These are phyloP conservation scores for Drosophila oshimai DNA, from an alignment of 1,140 invertebrate species.

Conservation along the genomic window DNA sequence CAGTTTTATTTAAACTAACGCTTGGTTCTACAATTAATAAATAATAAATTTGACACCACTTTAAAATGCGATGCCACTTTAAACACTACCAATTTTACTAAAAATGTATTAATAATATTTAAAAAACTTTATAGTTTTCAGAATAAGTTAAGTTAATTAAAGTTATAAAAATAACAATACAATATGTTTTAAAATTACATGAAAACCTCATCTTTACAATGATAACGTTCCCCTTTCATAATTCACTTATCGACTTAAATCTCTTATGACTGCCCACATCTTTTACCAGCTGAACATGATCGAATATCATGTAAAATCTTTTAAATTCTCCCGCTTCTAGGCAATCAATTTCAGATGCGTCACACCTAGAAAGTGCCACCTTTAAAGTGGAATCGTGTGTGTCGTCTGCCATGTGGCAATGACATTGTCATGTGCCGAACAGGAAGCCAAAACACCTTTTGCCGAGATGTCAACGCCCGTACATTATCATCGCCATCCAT, in stretches of 20 bases:
- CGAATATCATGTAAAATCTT: constrained; percentile 18
- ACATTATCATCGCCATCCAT: constrained; percentile 25
- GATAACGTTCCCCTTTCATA: neutral
- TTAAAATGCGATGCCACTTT: too few species aligned
- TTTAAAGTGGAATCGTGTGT: constrained; percentile 7
- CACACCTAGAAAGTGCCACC: constrained; percentile 69
- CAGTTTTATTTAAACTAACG: too few species aligned
- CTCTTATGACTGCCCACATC: constrained; percentile 16
- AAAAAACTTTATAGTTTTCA: too few species aligned
- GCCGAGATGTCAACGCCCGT: constrained; percentile 66
- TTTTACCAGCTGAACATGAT: constrained; percentile 13
- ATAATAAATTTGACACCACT: too few species aligned
- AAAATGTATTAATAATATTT: too few species aligned
- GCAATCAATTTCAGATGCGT: constrained; percentile 52
- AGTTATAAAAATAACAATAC: too few species aligned
- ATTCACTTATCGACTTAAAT: constrained; percentile 18
- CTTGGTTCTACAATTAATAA: too few species aligned
- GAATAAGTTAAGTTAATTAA: too few species aligned
- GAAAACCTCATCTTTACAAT: too few species aligned
- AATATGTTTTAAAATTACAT: too few species aligned
- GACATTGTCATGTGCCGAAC: constrained; percentile 31
- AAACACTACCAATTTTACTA: too few species aligned
- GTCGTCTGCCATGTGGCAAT: constrained; percentile 46
- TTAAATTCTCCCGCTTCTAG: neutral
- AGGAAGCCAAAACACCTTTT: constrained; percentile 64